Percentiles rank a stretch among this genome's conserved stretches.
These are phyloP conservation scores for Crenichthys baileyi DNA, from an alignment of 2,797 vertebrate species.

Conservation along the genomic window DNA sequence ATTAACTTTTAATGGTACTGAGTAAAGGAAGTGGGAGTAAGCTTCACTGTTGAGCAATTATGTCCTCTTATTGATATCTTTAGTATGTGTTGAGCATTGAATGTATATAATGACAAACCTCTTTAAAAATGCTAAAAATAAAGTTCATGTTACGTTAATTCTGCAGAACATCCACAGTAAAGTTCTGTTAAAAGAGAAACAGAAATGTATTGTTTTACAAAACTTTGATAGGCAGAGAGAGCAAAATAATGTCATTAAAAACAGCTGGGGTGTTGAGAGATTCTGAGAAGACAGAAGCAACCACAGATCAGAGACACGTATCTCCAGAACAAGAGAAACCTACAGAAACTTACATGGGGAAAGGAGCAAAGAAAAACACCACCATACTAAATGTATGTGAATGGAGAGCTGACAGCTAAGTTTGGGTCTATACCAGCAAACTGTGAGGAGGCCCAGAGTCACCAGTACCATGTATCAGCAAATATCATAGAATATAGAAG, in stretches of 20 bases:
- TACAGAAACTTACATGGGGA: not conserved
- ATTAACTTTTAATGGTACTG: not conserved
- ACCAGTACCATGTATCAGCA: not conserved
- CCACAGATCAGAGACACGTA: not conserved
- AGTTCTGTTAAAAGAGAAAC: not conserved
- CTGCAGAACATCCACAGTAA: not conserved
- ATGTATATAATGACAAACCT: not conserved
- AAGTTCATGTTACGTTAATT: not conserved
- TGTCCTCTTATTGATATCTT: not conserved
- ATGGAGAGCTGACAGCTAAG: not conserved
- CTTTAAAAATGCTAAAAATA: not conserved
- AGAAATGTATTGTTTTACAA: not conserved
- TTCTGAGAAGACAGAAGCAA: not conserved
- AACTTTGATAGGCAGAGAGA: not conserved
- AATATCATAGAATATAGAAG: not conserved
- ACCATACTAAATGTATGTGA: not conserved
- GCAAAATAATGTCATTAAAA: not conserved
- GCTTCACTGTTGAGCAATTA: not conserved
- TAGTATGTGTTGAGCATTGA: not conserved
- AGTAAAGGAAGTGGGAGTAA: not conserved
- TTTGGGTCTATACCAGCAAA: not conserved
- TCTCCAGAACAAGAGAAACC: not conserved
- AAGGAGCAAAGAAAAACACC: not conserved
- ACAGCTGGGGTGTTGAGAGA: not conserved
- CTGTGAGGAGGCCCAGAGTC: not conserved